These are phyloP conservation scores for Amphiprion clarkii DNA, from an alignment of 2,797 vertebrate genomes.

Conservation along the genomic window DNA sequence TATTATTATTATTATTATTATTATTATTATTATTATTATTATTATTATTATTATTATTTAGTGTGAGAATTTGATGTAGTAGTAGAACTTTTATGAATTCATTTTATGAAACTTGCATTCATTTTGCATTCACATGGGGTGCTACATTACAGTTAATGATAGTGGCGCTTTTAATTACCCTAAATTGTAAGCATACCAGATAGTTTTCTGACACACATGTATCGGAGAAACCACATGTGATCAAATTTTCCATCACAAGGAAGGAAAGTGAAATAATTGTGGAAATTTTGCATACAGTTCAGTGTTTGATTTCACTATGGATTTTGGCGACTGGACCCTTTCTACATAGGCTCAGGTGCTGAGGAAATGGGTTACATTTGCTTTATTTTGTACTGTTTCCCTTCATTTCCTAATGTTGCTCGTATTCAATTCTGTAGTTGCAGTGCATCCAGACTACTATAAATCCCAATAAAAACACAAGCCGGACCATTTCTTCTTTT, in stretches of 20 bases:
- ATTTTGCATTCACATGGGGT: too few relatives aligned
- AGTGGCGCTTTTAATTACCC: not conserved
- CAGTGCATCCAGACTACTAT: conserved; percentile 31
- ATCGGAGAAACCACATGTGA: not conserved
- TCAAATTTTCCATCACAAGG: not conserved
- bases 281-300: not conserved
- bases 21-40: too few relatives aligned
- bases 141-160: not conserved
- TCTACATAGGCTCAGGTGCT: not conserved
- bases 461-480: conserved; percentile 35
- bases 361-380: not conserved
- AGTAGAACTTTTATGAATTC: too few relatives aligned
- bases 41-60: too few relatives aligned
- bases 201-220: not conserved
- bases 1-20: too few relatives aligned
- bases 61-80: too few relatives aligned
- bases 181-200: not conserved
- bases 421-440: conserved; percentile 27
- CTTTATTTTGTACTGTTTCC: not conserved
- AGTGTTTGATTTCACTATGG: conserved; percentile 2
- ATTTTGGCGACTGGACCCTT: not conserved
- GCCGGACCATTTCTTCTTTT: conserved; percentile 23
- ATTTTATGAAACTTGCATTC: too few relatives aligned
- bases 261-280: conserved; percentile 4
- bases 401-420: conserved; percentile 18